Base-by-base conservation (phyloP, 2,113 vertebrate species). In the Phalacrocorax pelagicus region DNA sequence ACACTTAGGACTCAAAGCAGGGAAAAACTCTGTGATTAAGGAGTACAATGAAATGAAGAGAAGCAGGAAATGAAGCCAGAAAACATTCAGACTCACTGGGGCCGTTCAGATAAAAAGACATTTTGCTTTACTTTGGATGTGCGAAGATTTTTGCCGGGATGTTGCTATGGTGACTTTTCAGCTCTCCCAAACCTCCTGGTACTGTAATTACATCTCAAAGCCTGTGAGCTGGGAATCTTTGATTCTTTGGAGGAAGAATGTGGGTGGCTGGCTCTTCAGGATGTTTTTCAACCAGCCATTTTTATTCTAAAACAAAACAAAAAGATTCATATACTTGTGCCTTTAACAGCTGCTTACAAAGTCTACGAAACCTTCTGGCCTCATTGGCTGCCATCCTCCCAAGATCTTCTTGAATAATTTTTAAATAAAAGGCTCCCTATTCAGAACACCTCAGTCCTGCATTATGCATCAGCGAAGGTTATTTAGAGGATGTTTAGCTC, bases 151-250 rank as follows among this genome's bases (percentile, higher is more conserved):
- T 96, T 96, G 83, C 66, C 82, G 66, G 63, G 90, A 91, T 90
- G 97, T 98, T 98, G 96, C 97, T 97, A 98, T 97, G 97, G 97
- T 90, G 95, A 98, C 90, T 94, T 98, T 87, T 96, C 96, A 97
- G 94, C 86, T 98, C 94, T 97, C 96, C 95, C 95, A 98, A 96
- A 96, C 81, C 92, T 97, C 89, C 96, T 75, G n/a, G 3, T 88
- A 74, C 59, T 67, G 91, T 93, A 97, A 95, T 98, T 97, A 92
- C 92, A 74, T 95, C 92, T 97, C 91, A 96, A 94, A 96, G 95
- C 72, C 95, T 70, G 73, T 91, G 87, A 97, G 96, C 96, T 96
- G 95, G 93, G 97, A 96, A 91, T 97, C 92, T 97, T 93, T 90
- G 73, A 93, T 97, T 96, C 97, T 94, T 83, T 92, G 96, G 91